These are phyloP conservation scores for Ceratina japonica DNA, from an alignment of 1,140 invertebrate species.

Conservation along the genomic window DNA sequence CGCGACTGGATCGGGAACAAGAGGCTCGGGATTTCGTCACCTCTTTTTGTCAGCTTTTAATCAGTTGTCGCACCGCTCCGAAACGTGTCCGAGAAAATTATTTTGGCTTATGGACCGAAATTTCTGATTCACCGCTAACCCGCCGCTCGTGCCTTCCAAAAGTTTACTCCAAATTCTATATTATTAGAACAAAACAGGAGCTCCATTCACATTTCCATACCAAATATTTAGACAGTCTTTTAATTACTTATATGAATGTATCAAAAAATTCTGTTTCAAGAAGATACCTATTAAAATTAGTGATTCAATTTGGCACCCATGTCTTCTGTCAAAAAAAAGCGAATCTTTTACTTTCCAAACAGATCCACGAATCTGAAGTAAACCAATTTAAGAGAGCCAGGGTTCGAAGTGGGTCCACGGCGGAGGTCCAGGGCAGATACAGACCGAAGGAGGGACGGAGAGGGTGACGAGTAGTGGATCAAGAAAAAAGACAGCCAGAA, in stretches of 20 bases:
- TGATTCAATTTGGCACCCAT: too few relatives aligned
- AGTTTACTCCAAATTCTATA: background rate
- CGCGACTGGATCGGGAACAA: conserved; percentile 1
- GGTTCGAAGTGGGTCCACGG: background rate
- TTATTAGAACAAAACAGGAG: background rate
- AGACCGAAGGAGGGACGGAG: background rate
- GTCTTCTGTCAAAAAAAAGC: background rate
- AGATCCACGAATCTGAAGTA: conserved; percentile 17
- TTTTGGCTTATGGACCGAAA: background rate
- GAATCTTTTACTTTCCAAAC: background rate
- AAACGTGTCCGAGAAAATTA: background rate
- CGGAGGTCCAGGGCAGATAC: background rate
- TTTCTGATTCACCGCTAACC: background rate
- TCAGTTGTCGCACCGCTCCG: too few relatives aligned
- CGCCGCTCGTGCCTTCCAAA: too few relatives aligned
- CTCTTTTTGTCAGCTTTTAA: conserved; percentile 5
- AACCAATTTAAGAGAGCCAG: conserved; percentile 16
- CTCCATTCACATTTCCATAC: background rate
- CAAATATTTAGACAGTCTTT: background rate
- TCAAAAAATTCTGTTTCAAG: too few relatives aligned
- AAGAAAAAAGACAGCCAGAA: conserved; percentile 5
- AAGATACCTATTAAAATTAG: too few relatives aligned
- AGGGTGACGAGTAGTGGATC: background rate
- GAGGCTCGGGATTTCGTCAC: conserved; percentile 3
- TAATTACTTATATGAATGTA: too few relatives aligned